Evolutionary conservation across 2,888 invertebrate genomes (phyloP).

Genomic region (Xestoiulus laeticollis): DNA sequence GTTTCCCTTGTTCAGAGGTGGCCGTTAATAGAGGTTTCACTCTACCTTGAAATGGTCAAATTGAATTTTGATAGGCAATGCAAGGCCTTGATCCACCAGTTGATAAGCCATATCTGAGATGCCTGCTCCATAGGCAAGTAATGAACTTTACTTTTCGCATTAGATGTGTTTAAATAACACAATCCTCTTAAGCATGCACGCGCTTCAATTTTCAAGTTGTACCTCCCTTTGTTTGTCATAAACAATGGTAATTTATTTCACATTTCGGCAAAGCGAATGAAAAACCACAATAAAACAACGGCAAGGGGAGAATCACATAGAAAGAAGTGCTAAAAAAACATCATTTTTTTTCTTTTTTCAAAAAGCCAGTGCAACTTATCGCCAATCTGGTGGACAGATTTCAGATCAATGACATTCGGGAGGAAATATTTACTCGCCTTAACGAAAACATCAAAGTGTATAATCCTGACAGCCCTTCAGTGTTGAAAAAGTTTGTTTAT

Average conservation of each 20-base stretch:
- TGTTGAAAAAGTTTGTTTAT: conserved; percentile 22
- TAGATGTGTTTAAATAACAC: conserved; percentile 18
- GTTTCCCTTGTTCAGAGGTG: no score
- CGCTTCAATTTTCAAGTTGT: conserved; percentile 21
- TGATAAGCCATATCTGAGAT: neutral
- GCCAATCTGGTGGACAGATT: conserved; percentile 18
- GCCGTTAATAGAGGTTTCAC: no score
- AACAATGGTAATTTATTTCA: conserved; percentile 26
- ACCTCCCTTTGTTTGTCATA: conserved; percentile 14
- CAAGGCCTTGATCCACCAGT: neutral
- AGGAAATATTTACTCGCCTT: conserved; percentile 2
- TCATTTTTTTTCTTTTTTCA: neutral
- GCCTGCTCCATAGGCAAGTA: neutral
- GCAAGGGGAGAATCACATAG: neutral
- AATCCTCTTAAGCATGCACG: conserved; percentile 18
- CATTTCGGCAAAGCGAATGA: conserved; percentile 26
- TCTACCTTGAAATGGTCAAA: no score
- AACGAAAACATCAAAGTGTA: conserved; percentile 18
- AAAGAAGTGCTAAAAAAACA: conserved; percentile 5
- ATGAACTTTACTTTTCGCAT: conserved; percentile 26
- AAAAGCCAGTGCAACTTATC: conserved; percentile 3
- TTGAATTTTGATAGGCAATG: neutral
- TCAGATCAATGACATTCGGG: neutral
- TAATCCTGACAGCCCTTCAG: conserved; percentile 26
- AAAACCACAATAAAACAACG: conserved; percentile 13